Conservation (phyloP, 2,113 vertebrate species). For the Todiramphus chloris region DNA sequence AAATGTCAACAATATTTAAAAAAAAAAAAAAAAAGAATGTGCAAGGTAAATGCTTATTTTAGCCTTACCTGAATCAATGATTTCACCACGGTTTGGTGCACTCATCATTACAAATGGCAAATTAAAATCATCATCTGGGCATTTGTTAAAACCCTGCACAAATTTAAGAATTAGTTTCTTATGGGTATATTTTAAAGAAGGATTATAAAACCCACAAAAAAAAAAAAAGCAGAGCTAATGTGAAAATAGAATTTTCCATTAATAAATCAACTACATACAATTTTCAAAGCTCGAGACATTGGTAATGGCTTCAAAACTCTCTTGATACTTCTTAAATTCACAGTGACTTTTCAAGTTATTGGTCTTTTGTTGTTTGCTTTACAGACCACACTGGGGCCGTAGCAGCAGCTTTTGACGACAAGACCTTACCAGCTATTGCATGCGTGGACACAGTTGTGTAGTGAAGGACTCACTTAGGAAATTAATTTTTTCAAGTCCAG, state of each 20-base stretch:
- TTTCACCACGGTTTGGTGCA: slow-evolving; percentile 25
- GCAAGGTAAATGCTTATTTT: neutral
- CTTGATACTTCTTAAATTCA: neutral
- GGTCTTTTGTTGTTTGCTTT: neutral
- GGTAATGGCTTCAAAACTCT: neutral
- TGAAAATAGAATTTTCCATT: neutral
- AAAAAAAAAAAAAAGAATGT: neutral
- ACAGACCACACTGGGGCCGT: neutral
- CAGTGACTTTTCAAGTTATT: neutral
- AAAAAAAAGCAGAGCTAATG: neutral
- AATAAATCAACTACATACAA: neutral
- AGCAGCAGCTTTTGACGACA: neutral
- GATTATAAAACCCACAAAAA: neutral
- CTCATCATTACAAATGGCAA: slow-evolving; percentile 52
- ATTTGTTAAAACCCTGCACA: slow-evolving; percentile 70
- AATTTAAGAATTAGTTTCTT: neutral
- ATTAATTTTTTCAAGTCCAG: neutral
- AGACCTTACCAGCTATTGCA: neutral
- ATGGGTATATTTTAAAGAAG: neutral
- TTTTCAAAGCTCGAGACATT: neutral
- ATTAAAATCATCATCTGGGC: slow-evolving; percentile 61
- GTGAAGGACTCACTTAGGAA: neutral
- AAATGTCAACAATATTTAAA: neutral
- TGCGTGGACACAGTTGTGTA: neutral
- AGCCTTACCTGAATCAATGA: slow-evolving; percentile 65